Evolutionary conservation across 2,797 vertebrate species (phyloP), one percentile per base, ranked within the genome.

Genomic region (Fratercula arctica): DNA sequence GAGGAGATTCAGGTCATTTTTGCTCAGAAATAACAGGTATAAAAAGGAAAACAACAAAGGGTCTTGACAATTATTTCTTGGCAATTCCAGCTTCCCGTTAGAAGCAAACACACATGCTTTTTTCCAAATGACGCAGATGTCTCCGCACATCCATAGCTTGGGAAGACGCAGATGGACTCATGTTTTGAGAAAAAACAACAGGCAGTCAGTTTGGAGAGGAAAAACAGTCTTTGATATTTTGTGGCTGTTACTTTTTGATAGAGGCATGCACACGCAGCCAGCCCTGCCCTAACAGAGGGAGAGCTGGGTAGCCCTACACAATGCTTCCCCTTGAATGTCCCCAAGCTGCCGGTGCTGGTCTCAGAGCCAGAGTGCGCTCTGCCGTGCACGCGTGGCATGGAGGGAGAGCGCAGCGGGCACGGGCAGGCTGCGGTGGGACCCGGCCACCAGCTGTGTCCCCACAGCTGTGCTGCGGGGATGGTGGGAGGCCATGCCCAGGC

Each of bases 171-270:
- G 95, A 94, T 92, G 95, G 91, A 74, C 68, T 87, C 51, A 0
- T 60, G 78, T 95, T 88, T 95, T 74, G 91, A 83, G 56, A 80
- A 76, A 79, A 93, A 95, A 90, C 85, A 93, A 64, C 90, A 89
- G 28, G 41, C 91, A 87, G 64, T 20, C 82, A 67, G 31, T 57
- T 33, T 69, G 78, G 74, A 94, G 66, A 89, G 90, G 88, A 87
- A 94, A 90, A 95, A 9, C 59, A 70, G 56, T 13, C 68, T 79
- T 51, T 70, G 85, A 43, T 85, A 70, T 80, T 95, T 78, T 41
- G 60, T 75, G 76, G 48, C 85, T 89, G 57, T 78, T 89, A 31
- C 75, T 69, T 68, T 68, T 35, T 80, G 68, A 35, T 11, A n/a
- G 76, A 73, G 45, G 39, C 3, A 1, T 3, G 48, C 1, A 3